Evolutionary conservation across 2,888 invertebrate genomes (phyloP), one percentile per base, ranked within the genome.

Genomic region (Macroteleia sp.): DNA sequence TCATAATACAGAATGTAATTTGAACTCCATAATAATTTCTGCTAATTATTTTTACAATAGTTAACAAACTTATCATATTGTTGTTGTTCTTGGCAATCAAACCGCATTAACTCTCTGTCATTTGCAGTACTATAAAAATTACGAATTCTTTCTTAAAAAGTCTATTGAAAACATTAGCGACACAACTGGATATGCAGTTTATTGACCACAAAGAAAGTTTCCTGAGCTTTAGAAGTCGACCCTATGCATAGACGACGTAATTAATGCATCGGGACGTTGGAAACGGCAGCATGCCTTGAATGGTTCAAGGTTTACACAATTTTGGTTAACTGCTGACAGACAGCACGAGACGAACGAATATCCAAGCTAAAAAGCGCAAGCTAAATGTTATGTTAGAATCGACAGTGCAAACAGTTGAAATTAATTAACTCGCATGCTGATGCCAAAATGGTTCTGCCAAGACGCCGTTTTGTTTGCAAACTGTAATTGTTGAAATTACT

Each of bases 311-410:
- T 73, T 79, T 73, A 69, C 59, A 70, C 64, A 57, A 77, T 79
- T 81, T 66, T 62, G 62, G 62, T 76, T 71, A 69, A 69, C 71
- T 70, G 30, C 62, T 66, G 56, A 56, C 64, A 64, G 59, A 70
- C 54, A 64, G 70, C 54, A 52, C 34, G 20, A 48, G n/a, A n/a
- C n/a, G n/a, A n/a, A n/a, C n/a, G 52, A 62, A 57, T 62, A 44
- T 61, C 19, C 50, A 46, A 64, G 70, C 76, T 70, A 83, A 85
- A 84, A 86, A 83, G 81, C 66, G 70, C 70, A 74, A 74, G 56
- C 78, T 82, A 83, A 86, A 86, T 86, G 84, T 86, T 86, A 84
- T 85, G 83, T 66, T 86, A 84, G 79, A 83, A 86, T 86, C 83
- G 83, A 80, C 80, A 80, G 78, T 79, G 83, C 82, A 84, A 86